Evolutionary conservation across 2,888 invertebrate genomes (phyloP).

Genomic region (Cinara cedri): DNA sequence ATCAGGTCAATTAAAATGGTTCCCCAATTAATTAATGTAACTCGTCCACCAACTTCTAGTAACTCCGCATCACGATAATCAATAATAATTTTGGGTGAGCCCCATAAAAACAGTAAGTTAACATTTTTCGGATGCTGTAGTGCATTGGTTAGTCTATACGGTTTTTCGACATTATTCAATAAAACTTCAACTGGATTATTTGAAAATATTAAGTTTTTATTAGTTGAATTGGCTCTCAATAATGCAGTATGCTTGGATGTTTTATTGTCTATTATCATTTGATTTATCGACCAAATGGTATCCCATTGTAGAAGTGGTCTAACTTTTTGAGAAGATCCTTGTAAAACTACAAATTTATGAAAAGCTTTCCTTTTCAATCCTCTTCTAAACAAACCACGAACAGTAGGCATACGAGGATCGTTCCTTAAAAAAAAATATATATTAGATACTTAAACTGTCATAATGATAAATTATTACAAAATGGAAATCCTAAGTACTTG

Average conservation of each 20-base stretch:
- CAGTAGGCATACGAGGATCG: slow-evolving; percentile 98
- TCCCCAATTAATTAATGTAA: slow-evolving; percentile 98
- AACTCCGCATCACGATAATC: slow-evolving; percentile 86
- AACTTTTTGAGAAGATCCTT: slow-evolving; percentile 95
- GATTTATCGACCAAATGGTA: slow-evolving; percentile 99
- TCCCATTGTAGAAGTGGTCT: slow-evolving; percentile 99
- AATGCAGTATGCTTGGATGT: slow-evolving; percentile 88
- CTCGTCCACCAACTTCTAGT: slow-evolving; percentile 73
- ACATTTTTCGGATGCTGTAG: slow-evolving; percentile 92
- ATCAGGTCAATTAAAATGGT: slow-evolving; percentile 87
- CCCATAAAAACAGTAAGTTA: slow-evolving; percentile 77
- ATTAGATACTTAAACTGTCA: too few species aligned
- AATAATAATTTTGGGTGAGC: slow-evolving; percentile 78
- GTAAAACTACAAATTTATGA: slow-evolving; percentile 95
- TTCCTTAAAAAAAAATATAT: slow-evolving; percentile 71
- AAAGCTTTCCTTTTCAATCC: slow-evolving; percentile 98
- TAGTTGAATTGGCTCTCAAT: neutral
- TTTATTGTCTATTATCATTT: slow-evolving; percentile 92
- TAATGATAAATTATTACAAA: too few species aligned
- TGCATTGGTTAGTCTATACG: slow-evolving; percentile 67
- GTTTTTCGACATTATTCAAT: slow-evolving; percentile 70
- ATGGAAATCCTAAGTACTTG: too few species aligned
- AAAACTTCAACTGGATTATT: slow-evolving; percentile 70
- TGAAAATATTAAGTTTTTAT: slow-evolving; percentile 66
- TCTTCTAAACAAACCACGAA: slow-evolving; percentile 90